phyloP scores from a whole-genome alignment of 2,888 invertebrate genomes.

The Biston betularia region DNA sequence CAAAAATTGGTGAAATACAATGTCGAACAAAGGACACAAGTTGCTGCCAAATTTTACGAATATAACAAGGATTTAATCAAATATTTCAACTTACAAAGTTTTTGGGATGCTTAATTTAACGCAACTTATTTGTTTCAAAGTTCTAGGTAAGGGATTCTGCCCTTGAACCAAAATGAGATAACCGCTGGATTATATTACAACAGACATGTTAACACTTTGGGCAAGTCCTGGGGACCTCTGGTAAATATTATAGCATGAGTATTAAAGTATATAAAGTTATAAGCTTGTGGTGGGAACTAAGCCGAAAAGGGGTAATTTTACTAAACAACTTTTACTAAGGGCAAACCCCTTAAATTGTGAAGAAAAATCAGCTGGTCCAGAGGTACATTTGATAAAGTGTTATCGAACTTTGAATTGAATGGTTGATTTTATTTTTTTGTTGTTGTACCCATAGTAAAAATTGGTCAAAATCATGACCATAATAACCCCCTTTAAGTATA shows the following conservation, averaged over 20 bases:
- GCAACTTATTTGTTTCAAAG: conserved; percentile 22
- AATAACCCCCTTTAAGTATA: too few species aligned
- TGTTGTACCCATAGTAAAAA: too few species aligned
- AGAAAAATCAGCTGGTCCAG: too few species aligned
- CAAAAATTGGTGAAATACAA: not conserved
- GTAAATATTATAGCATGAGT: not conserved
- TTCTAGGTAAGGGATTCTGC: conserved; percentile 12
- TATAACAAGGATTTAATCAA: conserved; percentile 4
- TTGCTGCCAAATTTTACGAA: conserved; percentile 5
- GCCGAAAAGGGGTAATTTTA: too few species aligned
- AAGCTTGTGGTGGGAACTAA: too few species aligned
- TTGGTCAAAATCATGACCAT: too few species aligned
- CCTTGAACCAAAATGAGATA: conserved; percentile 10
- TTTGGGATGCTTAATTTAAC: conserved; percentile 7
- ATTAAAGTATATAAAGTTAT: not conserved
- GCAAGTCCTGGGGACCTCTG: not conserved
- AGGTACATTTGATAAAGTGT: too few species aligned
- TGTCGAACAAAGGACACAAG: not conserved
- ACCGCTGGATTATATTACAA: conserved; percentile 7
- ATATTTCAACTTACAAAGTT: conserved; percentile 15
- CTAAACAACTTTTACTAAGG: too few species aligned
- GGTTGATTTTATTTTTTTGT: too few species aligned
- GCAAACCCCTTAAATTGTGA: too few species aligned
- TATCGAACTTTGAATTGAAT: too few species aligned
- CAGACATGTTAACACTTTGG: not conserved